phyloP scores from a whole-genome alignment of 1,140 invertebrate species.

The Akabosia matsudoensis region DNA sequence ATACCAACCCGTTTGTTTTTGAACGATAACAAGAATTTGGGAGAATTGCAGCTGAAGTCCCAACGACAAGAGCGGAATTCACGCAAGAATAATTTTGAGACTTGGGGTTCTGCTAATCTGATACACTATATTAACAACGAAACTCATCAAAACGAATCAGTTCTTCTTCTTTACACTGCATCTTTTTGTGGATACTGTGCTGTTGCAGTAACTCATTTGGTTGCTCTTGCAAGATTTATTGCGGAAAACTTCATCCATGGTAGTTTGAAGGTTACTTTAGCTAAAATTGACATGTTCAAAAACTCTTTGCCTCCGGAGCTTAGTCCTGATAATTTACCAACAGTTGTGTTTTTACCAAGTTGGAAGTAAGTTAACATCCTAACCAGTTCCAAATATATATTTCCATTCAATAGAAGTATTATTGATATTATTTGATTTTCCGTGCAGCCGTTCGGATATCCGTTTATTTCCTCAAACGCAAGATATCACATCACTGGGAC shows the following conservation, averaged over 20 bases:
- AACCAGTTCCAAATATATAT: constrained; percentile 7
- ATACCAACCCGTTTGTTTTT: neutral
- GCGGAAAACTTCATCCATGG: constrained; percentile 18
- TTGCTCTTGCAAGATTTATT: constrained; percentile 33
- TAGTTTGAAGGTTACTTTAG: constrained; percentile 33
- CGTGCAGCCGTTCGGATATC: constrained; percentile 31
- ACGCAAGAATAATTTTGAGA: constrained; percentile 12
- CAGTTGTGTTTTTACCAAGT: constrained; percentile 39
- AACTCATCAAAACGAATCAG: neutral
- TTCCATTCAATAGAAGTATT: neutral
- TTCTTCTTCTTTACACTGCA: constrained; percentile 42
- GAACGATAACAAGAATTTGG: neutral
- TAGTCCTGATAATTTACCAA: constrained; percentile 37
- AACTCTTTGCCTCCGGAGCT: constrained; percentile 39
- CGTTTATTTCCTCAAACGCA: constrained; percentile 34
- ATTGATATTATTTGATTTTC: constrained; percentile 22
- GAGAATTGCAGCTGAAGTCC: neutral
- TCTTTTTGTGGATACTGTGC: constrained; percentile 44
- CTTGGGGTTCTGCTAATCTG: constrained; percentile 24
- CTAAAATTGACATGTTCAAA: constrained; percentile 39
- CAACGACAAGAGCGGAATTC: neutral
- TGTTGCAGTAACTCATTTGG: constrained; percentile 38
- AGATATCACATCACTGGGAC: constrained; percentile 34
- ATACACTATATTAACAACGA: constrained; percentile 7
- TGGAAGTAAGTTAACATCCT: neutral